Evolutionary conservation across 2,888 invertebrate species (phyloP).

Genomic region (Scrobipalpa atriplicella): DNA sequence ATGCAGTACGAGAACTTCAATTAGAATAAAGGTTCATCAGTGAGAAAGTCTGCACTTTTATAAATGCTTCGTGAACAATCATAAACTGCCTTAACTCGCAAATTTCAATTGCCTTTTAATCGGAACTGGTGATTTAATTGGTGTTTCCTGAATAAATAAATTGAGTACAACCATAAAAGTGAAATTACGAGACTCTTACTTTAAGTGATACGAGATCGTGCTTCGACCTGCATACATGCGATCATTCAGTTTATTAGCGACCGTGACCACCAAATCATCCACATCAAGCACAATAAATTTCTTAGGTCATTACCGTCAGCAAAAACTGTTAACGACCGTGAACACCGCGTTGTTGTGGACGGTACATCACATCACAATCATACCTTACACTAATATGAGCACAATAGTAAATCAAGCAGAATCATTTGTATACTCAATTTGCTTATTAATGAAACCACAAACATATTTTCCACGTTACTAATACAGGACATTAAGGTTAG

Average conservation of each 20-base stretch:
- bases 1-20: conserved; percentile 31
- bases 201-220: neutral
- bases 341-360: conserved; percentile 21
- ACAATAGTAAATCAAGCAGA: neutral
- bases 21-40: conserved; percentile 11
- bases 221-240: conserved; percentile 33
- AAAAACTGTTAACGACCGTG: conserved; percentile 34
- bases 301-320: conserved; percentile 33
- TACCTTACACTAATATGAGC: conserved; percentile 2
- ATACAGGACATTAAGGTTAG: conserved; percentile 8
- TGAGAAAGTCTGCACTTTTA: conserved; percentile 12
- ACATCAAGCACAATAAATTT: conserved; percentile 42
- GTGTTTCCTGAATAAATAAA: neutral
- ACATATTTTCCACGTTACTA: conserved; percentile 16
- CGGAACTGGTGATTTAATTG: neutral
- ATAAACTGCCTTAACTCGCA: no score
- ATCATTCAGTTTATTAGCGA: conserved; percentile 60
- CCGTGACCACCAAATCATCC: conserved; percentile 47
- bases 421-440: conserved; percentile 9
- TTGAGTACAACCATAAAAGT: conserved; percentile 1
- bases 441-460: neutral
- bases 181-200: conserved; percentile 3
- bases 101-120: neutral
- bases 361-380: conserved; percentile 24
- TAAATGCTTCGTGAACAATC: neutral